Percentiles rank a stretch among this genome's conserved stretches.
These are phyloP conservation scores for Geotrypetes seraphini DNA, from an alignment of 2,797 vertebrate species.

Conservation along the genomic window DNA sequence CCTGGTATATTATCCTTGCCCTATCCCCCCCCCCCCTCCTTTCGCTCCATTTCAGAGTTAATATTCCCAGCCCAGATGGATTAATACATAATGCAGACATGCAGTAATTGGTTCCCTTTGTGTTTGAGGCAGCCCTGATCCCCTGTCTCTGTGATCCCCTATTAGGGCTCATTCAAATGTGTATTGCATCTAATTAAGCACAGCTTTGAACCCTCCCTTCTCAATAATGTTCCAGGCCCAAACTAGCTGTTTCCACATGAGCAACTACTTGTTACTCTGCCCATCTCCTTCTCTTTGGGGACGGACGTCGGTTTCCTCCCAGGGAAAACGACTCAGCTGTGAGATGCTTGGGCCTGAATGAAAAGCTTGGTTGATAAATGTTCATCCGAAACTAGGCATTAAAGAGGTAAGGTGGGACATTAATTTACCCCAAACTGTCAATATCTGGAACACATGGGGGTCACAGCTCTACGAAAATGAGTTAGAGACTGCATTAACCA, in stretches of 20 bases:
- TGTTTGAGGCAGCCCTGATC: conserved; percentile 44
- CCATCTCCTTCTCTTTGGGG: conserved; percentile 49
- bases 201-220: conserved; percentile 77
- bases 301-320: conserved; percentile 44
- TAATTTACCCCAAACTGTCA: conserved; percentile 57
- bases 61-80: conserved; percentile 88
- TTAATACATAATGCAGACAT: conserved; percentile 94
- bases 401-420: conserved; percentile 57
- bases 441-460: conserved; percentile 44
- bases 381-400: conserved; percentile 50
- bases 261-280: conserved; percentile 77
- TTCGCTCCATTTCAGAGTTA: conserved; percentile 83
- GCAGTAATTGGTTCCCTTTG: conserved; percentile 65
- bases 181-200: conserved; percentile 83
- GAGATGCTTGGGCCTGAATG: conserved; percentile 30
- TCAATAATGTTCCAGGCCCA: conserved; percentile 70
- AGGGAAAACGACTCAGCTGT: too few relatives aligned
- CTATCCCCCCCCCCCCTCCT: conserved; percentile 82
- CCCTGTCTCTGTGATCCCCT: conserved; percentile 60
- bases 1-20: conserved; percentile 78
- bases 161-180: conserved; percentile 65
- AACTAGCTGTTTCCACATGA: conserved; percentile 76
- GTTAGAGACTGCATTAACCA: too few relatives aligned
- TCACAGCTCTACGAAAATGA: too few relatives aligned
- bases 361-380: conserved; percentile 52